Base-by-base conservation (phyloP, 2,888 invertebrate species). In the Oscheius sp. region DNA sequence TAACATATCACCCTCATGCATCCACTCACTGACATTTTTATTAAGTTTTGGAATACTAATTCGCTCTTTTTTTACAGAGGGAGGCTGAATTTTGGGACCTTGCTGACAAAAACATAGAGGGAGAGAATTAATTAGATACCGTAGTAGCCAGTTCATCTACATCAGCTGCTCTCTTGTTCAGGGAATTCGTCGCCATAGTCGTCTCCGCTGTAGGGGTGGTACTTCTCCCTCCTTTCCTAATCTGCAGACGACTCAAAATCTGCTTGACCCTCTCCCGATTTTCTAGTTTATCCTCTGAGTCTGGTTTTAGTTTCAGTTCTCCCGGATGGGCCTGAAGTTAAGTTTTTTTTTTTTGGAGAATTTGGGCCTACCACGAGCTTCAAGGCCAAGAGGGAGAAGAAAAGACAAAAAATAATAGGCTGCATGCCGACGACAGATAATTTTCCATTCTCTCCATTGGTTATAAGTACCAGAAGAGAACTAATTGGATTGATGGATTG, bases 1-100 rank as follows among this genome's bases (percentile, higher is more conserved):
- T 5, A 49, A 12, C 62, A 62, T 62, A 33, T 62, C 62, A n/a
- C 44, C 59, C 41, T 59, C 59, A 30, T 59, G 26, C 59, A 59
- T 59, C 44, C 44, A 59, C 28, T 41, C 44, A 9, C 28, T n/a
- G n/a, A 59, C 24, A 26, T 59, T 59, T 20, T 44, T 41, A 30
- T 59, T 59, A 1, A 59, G n/a, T 4, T 44, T 20, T 2, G 17
- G 12, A n/a, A 59, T 59, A 17, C 30, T 24, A 20, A 54, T n/a
- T 12, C 32, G 12, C 20, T 17, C n/a, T n/a, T 24, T n/a, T 20
- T n/a, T n/a, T 5, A 22, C 47, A 47, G n/a, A 20, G 5, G 47
- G 47, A 0, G 47, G 47, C 17, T 17, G 12, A 22, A 47, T 47
- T 20, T 47, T 24, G 12, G 47, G 47, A n/a, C 12, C 47, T 24